Evolutionary conservation across 2,113 vertebrate genomes (phyloP), one percentile per base, ranked within the genome.

Genomic region (Empidonax alnorum): DNA sequence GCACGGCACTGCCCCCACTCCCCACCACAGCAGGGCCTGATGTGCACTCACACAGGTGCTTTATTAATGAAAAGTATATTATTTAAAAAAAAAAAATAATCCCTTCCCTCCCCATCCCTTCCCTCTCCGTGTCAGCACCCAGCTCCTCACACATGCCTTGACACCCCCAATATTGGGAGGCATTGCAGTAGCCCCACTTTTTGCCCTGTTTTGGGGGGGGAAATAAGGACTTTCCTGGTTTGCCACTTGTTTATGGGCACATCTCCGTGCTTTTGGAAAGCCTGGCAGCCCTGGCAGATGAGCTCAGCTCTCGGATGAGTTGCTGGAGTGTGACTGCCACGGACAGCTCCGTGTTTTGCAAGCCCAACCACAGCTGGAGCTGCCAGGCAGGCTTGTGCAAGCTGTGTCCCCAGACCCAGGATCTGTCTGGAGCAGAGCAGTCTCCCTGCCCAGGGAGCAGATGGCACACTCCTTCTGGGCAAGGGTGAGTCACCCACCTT

Each of bases 91-190:
- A 87, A 91, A 17, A 27, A 50, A 27, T 2, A 0, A 62, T 55
- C 46, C 65, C 24, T 81, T 25, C 35, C 58, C 6, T n/a, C 15
- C 15, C 41, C 3, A 0, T 55, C 31, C 25, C 31, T 89, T 89
- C 63, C 62, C 23, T 46, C 31, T 72, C 65, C 2, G 1, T 65
- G 78, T 71, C 78, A 56, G 61, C 66, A 82, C 15, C 35, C 90
- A 81, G 58, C 78, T 39, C 75, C 71, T 46, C 0, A 1, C 39
- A 7, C 7, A 2, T 2, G 0, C 53, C 31, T 42, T 30, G 50
- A 41, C 31, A 27, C 17, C 46, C 0, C 0, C 44, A 21, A 3
- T 21, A 13, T 1, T 1, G 1, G 4, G 22, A 20, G 39, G 4
- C 47, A 22, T 19, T 25, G 17, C 55, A 66, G 65, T 31, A 92